These are phyloP conservation scores for Trypoxylus dichotomus DNA, from an alignment of 1,140 invertebrate genomes.

Conservation along the genomic window DNA sequence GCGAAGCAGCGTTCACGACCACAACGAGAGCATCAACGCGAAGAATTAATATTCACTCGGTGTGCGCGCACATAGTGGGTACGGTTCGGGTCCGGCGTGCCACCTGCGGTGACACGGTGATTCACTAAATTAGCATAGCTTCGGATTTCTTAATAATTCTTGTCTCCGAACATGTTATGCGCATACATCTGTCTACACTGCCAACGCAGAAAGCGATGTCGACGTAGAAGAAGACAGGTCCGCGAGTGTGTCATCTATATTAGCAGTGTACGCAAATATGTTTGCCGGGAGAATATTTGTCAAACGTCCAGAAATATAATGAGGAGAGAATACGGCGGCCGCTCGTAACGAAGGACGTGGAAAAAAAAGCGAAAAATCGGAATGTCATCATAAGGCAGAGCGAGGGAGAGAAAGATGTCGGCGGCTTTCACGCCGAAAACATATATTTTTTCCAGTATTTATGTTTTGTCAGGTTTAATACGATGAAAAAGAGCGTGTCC, in stretches of 20 bases:
- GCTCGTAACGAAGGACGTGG: too few relatives aligned
- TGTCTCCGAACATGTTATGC: constrained; percentile 31
- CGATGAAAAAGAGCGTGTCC: constrained; percentile 22
- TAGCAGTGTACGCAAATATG: constrained; percentile 31
- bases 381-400: not conserved
- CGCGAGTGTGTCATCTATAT: not conserved
- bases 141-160: constrained; percentile 43
- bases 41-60: constrained; percentile 32
- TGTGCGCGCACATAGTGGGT: constrained; percentile 33
- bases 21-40: not conserved
- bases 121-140: constrained; percentile 42
- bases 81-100: constrained; percentile 28
- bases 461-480: constrained; percentile 28
- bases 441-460: constrained; percentile 27
- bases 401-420: not conserved
- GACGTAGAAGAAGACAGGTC: not conserved
- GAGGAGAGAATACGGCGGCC: not conserved
- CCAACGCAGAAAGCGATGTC: not conserved
- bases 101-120: constrained; percentile 39
- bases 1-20: not conserved
- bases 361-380: not conserved
- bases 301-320: constrained; percentile 22
- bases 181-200: constrained; percentile 2
- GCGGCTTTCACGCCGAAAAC: not conserved
- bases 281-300: constrained; percentile 19